Evolutionary conservation across 2,113 vertebrate genomes (phyloP), one percentile per base, ranked within the genome.

Genomic region (Triplophysa dalaica): DNA sequence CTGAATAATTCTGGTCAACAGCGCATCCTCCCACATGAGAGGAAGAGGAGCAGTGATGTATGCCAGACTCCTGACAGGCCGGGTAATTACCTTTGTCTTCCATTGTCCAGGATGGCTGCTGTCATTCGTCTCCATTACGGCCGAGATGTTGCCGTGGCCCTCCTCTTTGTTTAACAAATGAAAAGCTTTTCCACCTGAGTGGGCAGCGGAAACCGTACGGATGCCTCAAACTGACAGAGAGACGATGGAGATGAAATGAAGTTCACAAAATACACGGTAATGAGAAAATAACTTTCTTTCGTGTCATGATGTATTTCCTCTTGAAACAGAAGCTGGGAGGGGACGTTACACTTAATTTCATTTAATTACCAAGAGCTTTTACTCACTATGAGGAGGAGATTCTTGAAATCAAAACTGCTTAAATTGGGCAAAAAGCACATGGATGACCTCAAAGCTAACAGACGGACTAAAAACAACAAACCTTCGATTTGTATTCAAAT

Each of bases 61-160:
- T 91, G 88, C 84, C 78, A 84, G 66, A 17, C 65, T 76, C 84
- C 48, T 92, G 89, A 91, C 87, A 90, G 83, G 81, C 83, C 63
- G 86, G 90, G 88, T 92, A 92, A 94, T 94, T 92, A 91, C 87
- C 84, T 90, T 86, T 86, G 88, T 89, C 88, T 87, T 86, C 74
- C 87, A 86, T 73, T 90, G 87, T 81, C 88, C 83, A 54, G 66
- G 82, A 90, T 79, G 79, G 79, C 87, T 91, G 70, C n/a, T 84
- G 86, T 87, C 86, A 91, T 93, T 93, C 91, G 82, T 91, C 90
- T 93, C 90, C 87, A 88, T 93, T 93, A 91, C 70, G 63, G 74
- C 78, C 73, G 85, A 84, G 87, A 80, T 83, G 87, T 79, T 93
- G 88, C 91, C 88, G 73, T 86, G 91, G 82, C 87, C 82, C 89